Evolutionary conservation across 2,113 vertebrate genomes (phyloP).

Genomic region (Xyliphius kryptos): DNA sequence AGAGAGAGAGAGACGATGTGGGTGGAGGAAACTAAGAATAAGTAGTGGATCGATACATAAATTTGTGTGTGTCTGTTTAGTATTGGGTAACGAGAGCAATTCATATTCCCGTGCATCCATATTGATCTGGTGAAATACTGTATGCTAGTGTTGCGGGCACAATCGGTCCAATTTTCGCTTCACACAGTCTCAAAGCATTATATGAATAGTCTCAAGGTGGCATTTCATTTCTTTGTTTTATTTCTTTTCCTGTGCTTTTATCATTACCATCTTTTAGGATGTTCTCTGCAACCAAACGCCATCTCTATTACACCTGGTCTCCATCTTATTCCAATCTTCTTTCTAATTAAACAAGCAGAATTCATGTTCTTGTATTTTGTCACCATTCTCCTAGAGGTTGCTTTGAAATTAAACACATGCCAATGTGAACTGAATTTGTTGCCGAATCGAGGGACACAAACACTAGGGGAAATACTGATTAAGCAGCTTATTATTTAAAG

Average conservation of each 20-base stretch:
- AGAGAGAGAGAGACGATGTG: no score
- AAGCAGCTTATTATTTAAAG: no score
- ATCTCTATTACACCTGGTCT: background rate
- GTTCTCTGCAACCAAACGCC: background rate
- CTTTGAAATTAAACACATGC: background rate
- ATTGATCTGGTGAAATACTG: background rate
- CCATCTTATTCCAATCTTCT: background rate
- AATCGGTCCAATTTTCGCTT: background rate
- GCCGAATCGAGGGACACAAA: no score
- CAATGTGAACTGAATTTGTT: background rate
- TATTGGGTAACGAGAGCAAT: background rate
- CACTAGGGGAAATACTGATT: no score
- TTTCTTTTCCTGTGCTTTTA: background rate
- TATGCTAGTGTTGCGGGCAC: background rate
- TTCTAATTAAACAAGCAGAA: background rate
- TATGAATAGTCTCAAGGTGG: background rate
- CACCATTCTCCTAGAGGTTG: background rate
- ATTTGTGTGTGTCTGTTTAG: background rate
- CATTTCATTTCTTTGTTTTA: background rate
- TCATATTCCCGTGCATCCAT: background rate
- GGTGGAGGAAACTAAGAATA: no score
- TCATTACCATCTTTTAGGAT: slow-evolving; percentile 1
- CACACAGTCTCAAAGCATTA: background rate
- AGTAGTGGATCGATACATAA: background rate
- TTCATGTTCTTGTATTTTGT: slow-evolving; percentile 4